These are phyloP conservation scores for Vandiemenella viatica DNA, from an alignment of 2,888 invertebrate species.

Conservation along the genomic window DNA sequence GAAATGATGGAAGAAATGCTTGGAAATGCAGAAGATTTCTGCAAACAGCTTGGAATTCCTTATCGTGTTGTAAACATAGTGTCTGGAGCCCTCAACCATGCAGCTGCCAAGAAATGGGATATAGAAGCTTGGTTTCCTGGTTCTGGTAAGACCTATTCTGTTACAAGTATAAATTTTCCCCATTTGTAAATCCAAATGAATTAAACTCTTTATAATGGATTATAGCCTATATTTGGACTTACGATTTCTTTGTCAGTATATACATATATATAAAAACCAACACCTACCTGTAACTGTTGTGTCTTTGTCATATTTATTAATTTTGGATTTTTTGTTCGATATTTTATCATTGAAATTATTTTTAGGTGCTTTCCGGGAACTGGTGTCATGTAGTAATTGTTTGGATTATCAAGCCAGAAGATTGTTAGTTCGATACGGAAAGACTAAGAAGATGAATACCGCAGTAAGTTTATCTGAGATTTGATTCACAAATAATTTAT, in stretches of 20 bases:
- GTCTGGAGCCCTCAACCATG: slow-evolving; percentile 96
- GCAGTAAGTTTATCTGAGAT: slow-evolving; percentile 17
- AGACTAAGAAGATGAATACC: slow-evolving; percentile 90
- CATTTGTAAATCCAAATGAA: too few relatives aligned
- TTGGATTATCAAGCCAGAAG: slow-evolving; percentile 89
- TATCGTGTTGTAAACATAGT: slow-evolving; percentile 96
- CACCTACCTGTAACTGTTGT: too few relatives aligned
- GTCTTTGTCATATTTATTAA: too few relatives aligned
- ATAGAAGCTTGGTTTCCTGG: slow-evolving; percentile 99
- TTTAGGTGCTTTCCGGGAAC: slow-evolving; percentile 76
- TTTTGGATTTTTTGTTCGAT: too few relatives aligned
- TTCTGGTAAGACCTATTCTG: slow-evolving; percentile 37
- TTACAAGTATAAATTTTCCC: too few relatives aligned
- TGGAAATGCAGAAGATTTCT: slow-evolving; percentile 84
- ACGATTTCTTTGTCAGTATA: too few relatives aligned
- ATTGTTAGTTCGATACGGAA: slow-evolving; percentile 80
- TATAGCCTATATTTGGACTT: too few relatives aligned
- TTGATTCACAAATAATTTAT: too few relatives aligned
- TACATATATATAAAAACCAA: too few relatives aligned
- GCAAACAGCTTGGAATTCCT: slow-evolving; percentile 72
- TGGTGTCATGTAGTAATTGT: slow-evolving; percentile 98
- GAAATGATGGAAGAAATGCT: slow-evolving; percentile 99
- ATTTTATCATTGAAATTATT: too few relatives aligned
- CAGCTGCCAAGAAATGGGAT: slow-evolving; percentile 93
- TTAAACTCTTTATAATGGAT: too few relatives aligned